Base-by-base conservation (phyloP, 2,888 invertebrate species). In the Cephus pygmeus region DNA sequence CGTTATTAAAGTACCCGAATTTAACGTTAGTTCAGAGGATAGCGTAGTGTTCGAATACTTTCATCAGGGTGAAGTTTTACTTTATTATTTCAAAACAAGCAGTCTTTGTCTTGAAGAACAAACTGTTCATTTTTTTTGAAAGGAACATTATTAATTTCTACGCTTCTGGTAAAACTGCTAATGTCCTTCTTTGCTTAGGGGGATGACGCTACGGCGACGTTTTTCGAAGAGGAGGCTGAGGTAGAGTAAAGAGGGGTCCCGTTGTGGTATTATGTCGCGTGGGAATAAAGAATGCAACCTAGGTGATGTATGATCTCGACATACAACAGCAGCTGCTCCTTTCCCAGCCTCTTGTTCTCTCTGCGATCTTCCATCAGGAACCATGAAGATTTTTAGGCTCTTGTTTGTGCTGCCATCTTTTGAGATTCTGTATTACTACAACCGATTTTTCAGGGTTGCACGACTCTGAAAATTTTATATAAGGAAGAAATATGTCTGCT, bases 391-490 rank as follows among this genome's bases (percentile, higher is more conserved):
- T 76, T 31, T 68, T 23, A 15, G 40, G 30, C 80, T 83, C 87
- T 77, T 87, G 84, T 85, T 77, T 82, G 82, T 88, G 88, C 88
- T 88, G 88, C 88, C 80, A 84, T 81, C 87, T 84, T 76, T 77
- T 75, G 56, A 56, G 56, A 56, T 23, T 56, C 56, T 23, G 56
- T 56, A 56, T 56, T 56, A 56, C 56, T 56, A 56, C 23, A 56
- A 56, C 9, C 56, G 23, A 56, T 56, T 56, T 9, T 2, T 56
- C 56, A 56, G 56, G 56, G 56, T 56, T 56, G 56, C 23, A 56
- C 56, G 56, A 56, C 23, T 23, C 9, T 56, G 23, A 23, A 15
- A 9, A 56, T 23, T 6, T 56, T 23, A 23, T 56, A 9, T 9
- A 23, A 9, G 23, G 23, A 56, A 56, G 15, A 56, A 56, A 56